Evolutionary conservation across 2,888 invertebrate species (phyloP), one percentile per base, ranked within the genome.

Genomic region (Orchesella flavescens): DNA sequence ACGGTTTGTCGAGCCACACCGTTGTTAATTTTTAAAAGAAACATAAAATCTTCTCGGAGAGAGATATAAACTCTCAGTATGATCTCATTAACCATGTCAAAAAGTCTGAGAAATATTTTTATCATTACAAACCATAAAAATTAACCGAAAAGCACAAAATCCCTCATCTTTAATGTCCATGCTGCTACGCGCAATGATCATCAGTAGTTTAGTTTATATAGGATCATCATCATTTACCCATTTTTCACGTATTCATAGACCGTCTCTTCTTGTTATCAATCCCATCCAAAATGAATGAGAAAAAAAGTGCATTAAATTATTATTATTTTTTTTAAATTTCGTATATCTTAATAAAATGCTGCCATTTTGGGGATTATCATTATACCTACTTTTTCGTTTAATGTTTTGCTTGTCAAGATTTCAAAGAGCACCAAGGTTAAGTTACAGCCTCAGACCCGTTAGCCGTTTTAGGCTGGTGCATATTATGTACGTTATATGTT

Each of bases 381-480:
- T 23, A 9, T 61, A 46, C 73, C 73, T 73, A 72, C 44, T 57
- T 57, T 57, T n/a, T 34, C 34, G n/a, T 19, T 17, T 17, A 17
- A 19, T n/a, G 61, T 24, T 61, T 61, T 21, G 61, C 23, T 43
- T 73, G 46, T 49, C 61, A 53, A 61, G n/a, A 9, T 69, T 53
- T 69, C 69, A 17, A 15, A 53, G 53, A 66, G 66, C 24, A 73
- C 44, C 79, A 79, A 79, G 79, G 79, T 79, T 79, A 79, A 79
- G 79, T 79, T 79, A 79, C 79, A 72, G 71, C 79, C 79, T 79
- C 79, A 79, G 44, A 79, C 53, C 79, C 79, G 79, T 79, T 79
- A 79, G 79, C 12, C 57, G 66, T 66, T 76, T 76, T 66, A 66
- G 24, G 57, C 19, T 76, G 76, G 65, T 57, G 66, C 66, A 53